Percentiles rank a stretch among this genome's conserved stretches.
Conservation (phyloP, 2,888 invertebrate genomes). For the Holacanthella duospinosa region DNA sequence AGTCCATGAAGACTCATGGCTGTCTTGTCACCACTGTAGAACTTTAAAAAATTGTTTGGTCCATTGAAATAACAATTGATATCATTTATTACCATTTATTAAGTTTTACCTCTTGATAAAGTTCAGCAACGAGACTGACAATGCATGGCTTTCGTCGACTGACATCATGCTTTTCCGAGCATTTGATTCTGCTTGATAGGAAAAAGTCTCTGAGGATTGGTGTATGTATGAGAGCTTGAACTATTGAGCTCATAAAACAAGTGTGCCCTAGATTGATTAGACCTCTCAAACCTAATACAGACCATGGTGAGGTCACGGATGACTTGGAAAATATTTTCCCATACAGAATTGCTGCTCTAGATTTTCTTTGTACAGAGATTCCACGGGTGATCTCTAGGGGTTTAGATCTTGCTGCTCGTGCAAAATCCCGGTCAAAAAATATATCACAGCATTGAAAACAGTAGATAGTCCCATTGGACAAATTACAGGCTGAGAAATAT, state of each 20-base stretch:
- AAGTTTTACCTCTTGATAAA: conserved; percentile 71
- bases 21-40: conserved; percentile 79
- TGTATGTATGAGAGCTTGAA: conserved; percentile 90
- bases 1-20: conserved; percentile 81
- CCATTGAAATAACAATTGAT: neutral
- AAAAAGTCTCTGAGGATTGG: conserved; percentile 91
- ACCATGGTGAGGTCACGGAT: conserved; percentile 16
- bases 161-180: conserved; percentile 42
- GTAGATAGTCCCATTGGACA: conserved; percentile 76
- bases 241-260: conserved; percentile 97
- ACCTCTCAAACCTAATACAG: conserved; percentile 64
- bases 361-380: neutral
- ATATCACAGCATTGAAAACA: conserved; percentile 87
- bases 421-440: conserved; percentile 68
- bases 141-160: conserved; percentile 51
- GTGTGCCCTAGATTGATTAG: conserved; percentile 92
- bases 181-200: conserved; percentile 82
- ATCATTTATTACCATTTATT: neutral
- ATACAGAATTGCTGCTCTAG: neutral
- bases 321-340: neutral
- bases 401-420: neutral
- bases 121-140: conserved; percentile 86
- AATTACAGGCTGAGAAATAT: conserved; percentile 57
- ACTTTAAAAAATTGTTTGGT: conserved; percentile 48
- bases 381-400: neutral